phyloP scores from a whole-genome alignment of 2,113 vertebrate species.

The Hiodon tergisus region DNA sequence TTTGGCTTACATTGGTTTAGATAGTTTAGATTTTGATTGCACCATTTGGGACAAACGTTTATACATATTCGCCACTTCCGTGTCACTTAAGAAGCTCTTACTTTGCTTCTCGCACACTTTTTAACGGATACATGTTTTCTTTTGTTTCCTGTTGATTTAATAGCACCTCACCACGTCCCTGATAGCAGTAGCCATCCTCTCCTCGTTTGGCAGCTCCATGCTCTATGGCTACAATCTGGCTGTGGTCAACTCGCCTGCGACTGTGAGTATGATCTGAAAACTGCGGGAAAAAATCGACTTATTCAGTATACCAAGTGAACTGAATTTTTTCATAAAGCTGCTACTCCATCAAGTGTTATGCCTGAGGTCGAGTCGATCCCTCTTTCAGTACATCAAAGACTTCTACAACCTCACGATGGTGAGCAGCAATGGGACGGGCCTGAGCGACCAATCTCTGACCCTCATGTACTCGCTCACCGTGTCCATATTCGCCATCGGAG shows the following conservation, averaged over 20 bases:
- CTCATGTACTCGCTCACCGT: constrained; percentile 78
- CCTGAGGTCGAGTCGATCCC: background rate
- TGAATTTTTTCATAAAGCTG: background rate
- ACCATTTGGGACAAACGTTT: too few species aligned
- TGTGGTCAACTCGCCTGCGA: constrained; percentile 77
- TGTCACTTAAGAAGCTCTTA: too few species aligned
- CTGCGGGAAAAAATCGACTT: too few species aligned
- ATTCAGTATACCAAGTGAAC: background rate
- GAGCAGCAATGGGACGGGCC: constrained; percentile 45
- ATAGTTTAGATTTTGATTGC: too few species aligned
- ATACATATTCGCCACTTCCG: too few species aligned
- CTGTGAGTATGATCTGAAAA: constrained; percentile 55
- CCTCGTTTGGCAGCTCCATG: constrained; percentile 83
- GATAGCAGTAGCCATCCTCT: constrained; percentile 70
- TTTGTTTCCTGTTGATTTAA: background rate
- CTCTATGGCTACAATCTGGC: constrained; percentile 84
- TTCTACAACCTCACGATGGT: constrained; percentile 76
- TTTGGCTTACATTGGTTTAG: too few species aligned
- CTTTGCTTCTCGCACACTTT: too few species aligned
- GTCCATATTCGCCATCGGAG: constrained; percentile 78
- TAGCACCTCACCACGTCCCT: constrained; percentile 72
- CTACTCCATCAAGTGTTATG: too few species aligned
- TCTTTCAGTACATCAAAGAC: constrained; percentile 73
- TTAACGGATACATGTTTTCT: too few species aligned
- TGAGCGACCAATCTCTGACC: constrained; percentile 55